These are phyloP conservation scores for Pyrrhia umbra DNA, from an alignment of 2,888 invertebrate genomes.

Conservation along the genomic window DNA sequence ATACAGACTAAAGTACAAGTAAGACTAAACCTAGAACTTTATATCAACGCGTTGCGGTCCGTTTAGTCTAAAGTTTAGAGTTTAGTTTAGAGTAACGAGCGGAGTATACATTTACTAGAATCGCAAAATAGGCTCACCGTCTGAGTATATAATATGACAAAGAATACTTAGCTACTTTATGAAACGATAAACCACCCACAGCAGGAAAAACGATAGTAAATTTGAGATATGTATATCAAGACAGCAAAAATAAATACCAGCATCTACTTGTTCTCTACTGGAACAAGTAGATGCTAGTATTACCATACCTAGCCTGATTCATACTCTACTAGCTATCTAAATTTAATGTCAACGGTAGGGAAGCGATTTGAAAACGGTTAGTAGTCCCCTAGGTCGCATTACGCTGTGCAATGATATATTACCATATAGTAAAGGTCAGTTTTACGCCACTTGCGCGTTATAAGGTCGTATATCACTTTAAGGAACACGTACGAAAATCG, in stretches of 20 bases:
- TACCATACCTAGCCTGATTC: background rate
- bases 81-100: slow-evolving; percentile 24
- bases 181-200: too few relatives aligned
- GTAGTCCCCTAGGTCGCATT: slow-evolving; percentile 61
- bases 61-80: slow-evolving; percentile 26
- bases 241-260: too few relatives aligned
- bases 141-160: background rate
- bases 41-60: slow-evolving; percentile 23
- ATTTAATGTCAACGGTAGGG: slow-evolving; percentile 48
- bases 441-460: slow-evolving; percentile 43
- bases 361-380: slow-evolving; percentile 57
- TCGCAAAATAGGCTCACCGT: background rate
- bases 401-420: slow-evolving; percentile 54
- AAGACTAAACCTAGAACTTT: slow-evolving; percentile 30
- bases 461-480: slow-evolving; percentile 54
- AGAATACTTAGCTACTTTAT: background rate
- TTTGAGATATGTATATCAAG: background rate
- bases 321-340: slow-evolving; percentile 22
- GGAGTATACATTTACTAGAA: slow-evolving; percentile 12
- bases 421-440: slow-evolving; percentile 54
- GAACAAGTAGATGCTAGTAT: background rate
- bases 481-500: slow-evolving; percentile 10
- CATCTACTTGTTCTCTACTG: background rate
- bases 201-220: too few relatives aligned
- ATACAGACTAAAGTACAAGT: slow-evolving; percentile 18